Conservation (phyloP, 2,113 vertebrate genomes). For the Ameiurus melas region DNA sequence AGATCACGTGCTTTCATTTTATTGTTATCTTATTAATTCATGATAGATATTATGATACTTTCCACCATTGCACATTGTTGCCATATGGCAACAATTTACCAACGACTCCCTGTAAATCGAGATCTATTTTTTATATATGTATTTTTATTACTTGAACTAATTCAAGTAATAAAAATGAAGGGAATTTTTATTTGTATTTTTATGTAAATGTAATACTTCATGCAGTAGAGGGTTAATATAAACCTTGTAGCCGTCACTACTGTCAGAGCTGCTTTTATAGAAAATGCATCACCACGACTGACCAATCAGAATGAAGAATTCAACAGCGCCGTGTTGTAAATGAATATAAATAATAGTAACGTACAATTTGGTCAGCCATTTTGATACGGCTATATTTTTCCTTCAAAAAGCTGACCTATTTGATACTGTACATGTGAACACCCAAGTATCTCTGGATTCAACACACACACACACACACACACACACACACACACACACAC, state of each 20-base stretch:
- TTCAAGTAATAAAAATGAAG: no score
- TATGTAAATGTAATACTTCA: no score
- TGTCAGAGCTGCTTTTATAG: neutral
- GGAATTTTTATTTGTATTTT: no score
- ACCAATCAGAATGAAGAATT: neutral
- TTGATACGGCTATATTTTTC: neutral
- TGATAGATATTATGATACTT: no score
- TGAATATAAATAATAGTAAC: neutral
- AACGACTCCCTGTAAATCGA: no score
- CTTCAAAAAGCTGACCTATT: slow-evolving; percentile 11
- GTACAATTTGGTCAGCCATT: neutral
- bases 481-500: slow-evolving; percentile 28
- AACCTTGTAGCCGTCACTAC: neutral
- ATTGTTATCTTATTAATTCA: no score
- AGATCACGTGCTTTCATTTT: neutral
- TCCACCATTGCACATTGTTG: no score
- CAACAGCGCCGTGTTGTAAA: neutral
- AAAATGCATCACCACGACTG: neutral
- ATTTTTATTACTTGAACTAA: neutral
- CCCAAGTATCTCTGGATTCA: slow-evolving; percentile 12
- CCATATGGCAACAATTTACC: no score
- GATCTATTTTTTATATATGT: no score
- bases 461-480: neutral
- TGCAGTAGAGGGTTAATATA: neutral
- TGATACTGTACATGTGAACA: slow-evolving; percentile 14